phyloP scores from a whole-genome alignment of 2,888 invertebrate species.

The Machimus atricapillus region DNA sequence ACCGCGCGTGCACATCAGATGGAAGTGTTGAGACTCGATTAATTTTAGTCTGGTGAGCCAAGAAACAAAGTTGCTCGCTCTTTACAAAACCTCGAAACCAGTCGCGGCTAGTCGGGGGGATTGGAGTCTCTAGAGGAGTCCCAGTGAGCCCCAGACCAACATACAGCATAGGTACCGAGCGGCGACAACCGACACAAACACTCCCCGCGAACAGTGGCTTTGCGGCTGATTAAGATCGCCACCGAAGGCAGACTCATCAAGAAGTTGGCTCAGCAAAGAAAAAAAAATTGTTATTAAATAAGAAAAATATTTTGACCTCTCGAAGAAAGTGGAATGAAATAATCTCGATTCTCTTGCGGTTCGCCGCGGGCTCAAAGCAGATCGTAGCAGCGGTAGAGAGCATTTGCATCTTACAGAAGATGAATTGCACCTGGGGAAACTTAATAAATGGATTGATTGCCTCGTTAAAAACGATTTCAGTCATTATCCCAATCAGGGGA shows the following conservation, averaged over 20 bases:
- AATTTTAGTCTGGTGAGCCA: slow-evolving; percentile 34
- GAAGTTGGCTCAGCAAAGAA: not conserved
- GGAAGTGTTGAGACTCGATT: slow-evolving; percentile 36
- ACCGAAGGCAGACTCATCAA: not conserved
- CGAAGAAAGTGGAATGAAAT: slow-evolving; percentile 13
- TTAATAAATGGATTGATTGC: not conserved
- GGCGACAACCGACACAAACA: not conserved
- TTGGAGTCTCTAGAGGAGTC: not conserved
- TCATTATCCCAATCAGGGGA: not conserved
- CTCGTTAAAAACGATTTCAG: not conserved
- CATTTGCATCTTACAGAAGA: not conserved
- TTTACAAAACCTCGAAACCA: slow-evolving; percentile 20
- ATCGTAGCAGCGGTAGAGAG: not conserved
- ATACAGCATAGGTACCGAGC: not conserved
- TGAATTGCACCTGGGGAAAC: not conserved
- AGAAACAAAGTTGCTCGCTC: slow-evolving; percentile 24
- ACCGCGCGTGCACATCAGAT: slow-evolving; percentile 26
- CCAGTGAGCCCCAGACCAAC: not conserved
- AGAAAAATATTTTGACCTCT: slow-evolving; percentile 21
- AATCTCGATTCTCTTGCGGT: not conserved
- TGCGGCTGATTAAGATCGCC: not conserved
- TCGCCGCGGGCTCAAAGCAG: not conserved
- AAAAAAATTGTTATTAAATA: slow-evolving; percentile 24
- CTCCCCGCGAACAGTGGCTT: not conserved
- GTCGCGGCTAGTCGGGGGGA: slow-evolving; percentile 9